Conservation (phyloP, 2,113 vertebrate species). For the Erinaceus europaeus region DNA sequence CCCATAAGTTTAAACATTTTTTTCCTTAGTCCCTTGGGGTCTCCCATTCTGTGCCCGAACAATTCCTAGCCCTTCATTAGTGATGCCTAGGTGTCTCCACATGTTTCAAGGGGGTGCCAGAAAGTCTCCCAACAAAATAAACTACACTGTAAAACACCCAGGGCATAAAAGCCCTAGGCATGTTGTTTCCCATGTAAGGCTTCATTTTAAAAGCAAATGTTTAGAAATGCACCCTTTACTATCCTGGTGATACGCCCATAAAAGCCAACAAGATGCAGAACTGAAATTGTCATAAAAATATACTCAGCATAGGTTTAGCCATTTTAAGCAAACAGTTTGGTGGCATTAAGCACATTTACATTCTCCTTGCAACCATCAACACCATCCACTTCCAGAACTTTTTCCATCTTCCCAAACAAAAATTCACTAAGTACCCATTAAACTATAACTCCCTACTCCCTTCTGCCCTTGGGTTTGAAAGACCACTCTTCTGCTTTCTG, state of each 20-base stretch:
- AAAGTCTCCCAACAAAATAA: slow-evolving; percentile 71
- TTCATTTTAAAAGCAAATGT: slow-evolving; percentile 66
- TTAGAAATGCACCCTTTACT: slow-evolving; percentile 58
- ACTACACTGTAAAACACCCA: slow-evolving; percentile 40
- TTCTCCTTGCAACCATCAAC: background rate
- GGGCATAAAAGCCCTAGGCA: slow-evolving; percentile 53
- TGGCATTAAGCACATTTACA: background rate
- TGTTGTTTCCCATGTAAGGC: background rate
- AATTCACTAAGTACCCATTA: background rate
- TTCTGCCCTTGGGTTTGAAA: no score
- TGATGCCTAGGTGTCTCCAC: slow-evolving; percentile 48
- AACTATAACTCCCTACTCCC: accelerated
- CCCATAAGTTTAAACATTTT: slow-evolving; percentile 16
- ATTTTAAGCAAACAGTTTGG: background rate
- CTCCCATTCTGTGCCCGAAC: background rate
- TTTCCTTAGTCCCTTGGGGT: slow-evolving; percentile 50
- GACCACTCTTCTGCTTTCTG: background rate
- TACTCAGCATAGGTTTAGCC: background rate
- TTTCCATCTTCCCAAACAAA: background rate
- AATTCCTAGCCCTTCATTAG: slow-evolving; percentile 28
- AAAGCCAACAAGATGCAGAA: background rate
- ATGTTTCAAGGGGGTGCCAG: slow-evolving; percentile 61
- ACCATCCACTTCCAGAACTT: background rate
- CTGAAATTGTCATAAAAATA: background rate
- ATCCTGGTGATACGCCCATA: slow-evolving; percentile 36